A percentile compares a stretch with the other conserved stretches of the same genome.
Evolutionary conservation across 2,797 vertebrate genomes (phyloP).

Genomic region (Pelodytes ibericus): DNA sequence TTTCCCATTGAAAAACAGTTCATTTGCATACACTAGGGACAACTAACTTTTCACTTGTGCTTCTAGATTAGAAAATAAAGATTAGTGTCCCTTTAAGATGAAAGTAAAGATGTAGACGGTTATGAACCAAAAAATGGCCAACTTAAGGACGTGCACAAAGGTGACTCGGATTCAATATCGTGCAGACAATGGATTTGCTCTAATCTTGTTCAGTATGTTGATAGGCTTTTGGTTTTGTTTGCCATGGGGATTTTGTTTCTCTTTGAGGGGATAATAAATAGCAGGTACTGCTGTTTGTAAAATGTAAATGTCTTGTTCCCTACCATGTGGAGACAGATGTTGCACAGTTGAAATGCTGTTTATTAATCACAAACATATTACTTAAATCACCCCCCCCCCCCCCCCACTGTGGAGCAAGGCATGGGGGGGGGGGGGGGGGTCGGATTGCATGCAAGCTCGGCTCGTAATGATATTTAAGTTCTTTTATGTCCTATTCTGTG

Average conservation of each 20-base stretch:
- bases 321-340: constrained; percentile 10
- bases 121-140: not conserved
- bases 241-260: not conserved
- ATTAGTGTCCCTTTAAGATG: too few relatives aligned
- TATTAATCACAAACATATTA: constrained; percentile 10
- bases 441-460: too few relatives aligned
- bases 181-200: not conserved
- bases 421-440: too few relatives aligned
- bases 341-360: constrained; percentile 3
- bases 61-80: too few relatives aligned
- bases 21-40: too few relatives aligned
- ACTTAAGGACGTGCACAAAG: not conserved
- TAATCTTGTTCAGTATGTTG: too few relatives aligned
- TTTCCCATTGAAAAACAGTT: too few relatives aligned
- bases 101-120: too few relatives aligned
- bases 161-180: not conserved
- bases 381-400: not conserved
- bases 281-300: not conserved
- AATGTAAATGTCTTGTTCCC: not conserved
- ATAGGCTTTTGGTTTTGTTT: not conserved
- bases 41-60: too few relatives aligned
- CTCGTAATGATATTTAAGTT: too few relatives aligned
- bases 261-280: not conserved
- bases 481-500: too few relatives aligned
- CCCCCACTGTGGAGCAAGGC: too few relatives aligned